Base-by-base conservation (phyloP, 1,140 invertebrate genomes). In the Temnothorax longispinosus region DNA sequence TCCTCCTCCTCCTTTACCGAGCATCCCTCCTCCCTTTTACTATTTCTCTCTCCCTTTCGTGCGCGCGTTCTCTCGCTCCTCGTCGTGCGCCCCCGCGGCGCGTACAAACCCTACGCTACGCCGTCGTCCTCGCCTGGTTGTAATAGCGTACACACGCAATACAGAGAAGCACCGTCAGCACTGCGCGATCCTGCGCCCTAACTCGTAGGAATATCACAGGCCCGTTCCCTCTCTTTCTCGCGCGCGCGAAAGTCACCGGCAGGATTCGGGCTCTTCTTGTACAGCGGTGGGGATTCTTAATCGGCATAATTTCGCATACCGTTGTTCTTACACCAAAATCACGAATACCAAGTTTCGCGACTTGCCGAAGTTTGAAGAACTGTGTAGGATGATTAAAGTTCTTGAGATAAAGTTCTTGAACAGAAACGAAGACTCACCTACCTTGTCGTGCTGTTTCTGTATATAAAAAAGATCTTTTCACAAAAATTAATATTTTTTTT, bases 141-240 rank as follows among this genome's bases (percentile, higher is more conserved):
- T 60, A 78, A 88, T 60, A 52, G 41, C 56, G 69, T 89, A 88
- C 87, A 86, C 80, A 71, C 75, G 89, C 56, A 77, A 80, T 64
- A 65, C 67, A 60, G 65, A n/a, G 50, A 62, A 58, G 32, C 41
- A 76, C 67, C 41, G 60, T 58, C 67, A 69, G 52, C 44, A 65
- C 18, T 54, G 41, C 50, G 60, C 81, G 90, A 91, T 92, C 87
- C 90, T 92, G 92, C 92, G 91, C 90, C 58, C 47, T 85, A 18
- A 72, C 74, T 10, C 35, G 54, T n/a, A 62, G 41, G 44, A 60
- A 44, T 76, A 52, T 50, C 47, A 38, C 78, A 7, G 21, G 15
- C 72, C 21, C 21, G 27, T 71, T 58, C 44, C 13, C 27, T 75
- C 18, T 13, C 8, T 74, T 3, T 38, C 52, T 52, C 72, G 32